phyloP scores from a whole-genome alignment of 2,888 invertebrate species.

The Drosophila barbarae region DNA sequence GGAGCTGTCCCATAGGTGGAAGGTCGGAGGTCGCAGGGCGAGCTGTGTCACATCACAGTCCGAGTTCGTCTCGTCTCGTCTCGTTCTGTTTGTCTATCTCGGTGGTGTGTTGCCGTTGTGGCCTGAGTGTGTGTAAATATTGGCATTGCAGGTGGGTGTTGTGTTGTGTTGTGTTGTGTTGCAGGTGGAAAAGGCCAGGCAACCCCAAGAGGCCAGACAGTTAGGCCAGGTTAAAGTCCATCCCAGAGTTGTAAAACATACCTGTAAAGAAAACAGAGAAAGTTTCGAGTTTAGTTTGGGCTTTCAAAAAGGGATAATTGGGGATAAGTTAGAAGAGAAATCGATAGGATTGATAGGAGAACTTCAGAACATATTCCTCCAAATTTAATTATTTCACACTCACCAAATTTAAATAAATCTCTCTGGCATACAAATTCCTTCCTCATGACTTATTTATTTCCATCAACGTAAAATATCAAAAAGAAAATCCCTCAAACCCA shows the following conservation, averaged over 20 bases:
- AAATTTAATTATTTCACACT: neutral
- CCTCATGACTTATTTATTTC: slow-evolving; percentile 3
- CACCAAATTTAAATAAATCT: neutral
- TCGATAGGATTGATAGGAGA: slow-evolving; percentile 1
- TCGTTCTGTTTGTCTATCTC: slow-evolving; percentile 43
- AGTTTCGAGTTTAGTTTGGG: slow-evolving; percentile 1
- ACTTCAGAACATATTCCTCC: neutral
- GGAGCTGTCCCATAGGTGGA: slow-evolving; percentile 7
- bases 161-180: neutral
- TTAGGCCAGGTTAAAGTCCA: slow-evolving; percentile 26
- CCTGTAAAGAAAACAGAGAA: slow-evolving; percentile 33
- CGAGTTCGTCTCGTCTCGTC: slow-evolving; percentile 9
- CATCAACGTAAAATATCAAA: neutral
- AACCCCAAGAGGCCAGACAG: slow-evolving; percentile 21
- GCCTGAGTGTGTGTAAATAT: slow-evolving; percentile 55
- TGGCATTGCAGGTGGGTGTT: slow-evolving; percentile 61
- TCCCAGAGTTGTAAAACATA: slow-evolving; percentile 24
- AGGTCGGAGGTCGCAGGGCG: slow-evolving; percentile 16
- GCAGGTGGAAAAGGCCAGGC: slow-evolving; percentile 14
- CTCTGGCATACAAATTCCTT: neutral
- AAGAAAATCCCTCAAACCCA: slow-evolving; percentile 1
- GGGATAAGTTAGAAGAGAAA: neutral
- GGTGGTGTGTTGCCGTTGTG: slow-evolving; percentile 16
- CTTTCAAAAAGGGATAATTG: slow-evolving; percentile 6
- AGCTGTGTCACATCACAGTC: slow-evolving; percentile 35